Base-by-base conservation (phyloP, 2,888 invertebrate species). In the Nymphalis c-album region DNA sequence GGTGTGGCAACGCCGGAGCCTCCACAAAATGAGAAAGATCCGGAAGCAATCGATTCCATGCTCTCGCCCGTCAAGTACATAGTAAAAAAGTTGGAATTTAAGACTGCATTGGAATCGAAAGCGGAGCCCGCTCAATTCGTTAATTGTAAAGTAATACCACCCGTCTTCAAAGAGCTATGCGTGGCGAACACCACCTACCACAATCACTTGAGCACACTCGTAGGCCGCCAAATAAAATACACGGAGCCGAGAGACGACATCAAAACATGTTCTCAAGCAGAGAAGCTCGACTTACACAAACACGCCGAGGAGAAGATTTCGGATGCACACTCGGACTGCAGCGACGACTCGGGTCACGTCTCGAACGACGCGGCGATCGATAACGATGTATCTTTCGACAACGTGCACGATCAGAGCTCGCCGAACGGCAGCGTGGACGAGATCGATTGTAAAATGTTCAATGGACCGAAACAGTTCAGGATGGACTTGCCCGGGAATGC, bases 281-380 rank as follows among this genome's bases (percentile, higher is more conserved):
- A 85, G 67, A 91, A 90, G 81, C 81, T 87, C 67, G 76, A 81
- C 68, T 75, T 87, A 74, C 85, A 85, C 72, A 92, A 92, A 83
- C 89, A 88, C 73, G 77, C 80, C 60, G 90, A 91, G 60, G 92
- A 92, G 76, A 93, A 93, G 82, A 88, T 90, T 83, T 93, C 93
- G 69, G 93, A 94, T 84, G 93, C 94, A 74, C 93, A 93, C 73
- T 95, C 95, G 7, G 95, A 95, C 77, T 95, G 96, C 77, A 95
- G 96, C 68, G 96, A 96, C 78, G 96, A 96, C 88, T 96, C 96
- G 67, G 96, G 96, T 70, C 96, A 96, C 86, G 96, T 96, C 75
- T 96, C 96, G 61, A 96, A 96, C 79, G 96, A 95, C 81, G 95
- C 96, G 69, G 95, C 95, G 62, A 96, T 95, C 80, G 96, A 95